These are phyloP conservation scores for Tetramorium parvispinum DNA, from an alignment of 1,140 invertebrate species.

Conservation along the genomic window DNA sequence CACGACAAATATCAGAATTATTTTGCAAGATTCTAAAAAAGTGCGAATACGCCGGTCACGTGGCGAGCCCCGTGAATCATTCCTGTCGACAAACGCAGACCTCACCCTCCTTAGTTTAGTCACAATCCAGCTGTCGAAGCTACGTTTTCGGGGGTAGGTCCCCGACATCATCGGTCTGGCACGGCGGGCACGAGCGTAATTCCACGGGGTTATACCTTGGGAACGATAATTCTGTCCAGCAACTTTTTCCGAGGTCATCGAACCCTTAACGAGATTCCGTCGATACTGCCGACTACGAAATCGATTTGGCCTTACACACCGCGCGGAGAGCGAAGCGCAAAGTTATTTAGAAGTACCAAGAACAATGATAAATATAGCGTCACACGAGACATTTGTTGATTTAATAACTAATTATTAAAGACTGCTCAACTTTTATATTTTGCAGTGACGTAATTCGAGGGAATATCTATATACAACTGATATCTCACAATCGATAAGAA, in stretches of 20 bases:
- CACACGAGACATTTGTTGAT: conserved; percentile 29
- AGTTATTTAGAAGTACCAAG: conserved; percentile 46
- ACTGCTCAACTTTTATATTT: conserved; percentile 2
- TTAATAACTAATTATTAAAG: background rate
- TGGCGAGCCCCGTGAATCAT: conserved; percentile 63
- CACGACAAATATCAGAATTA: background rate
- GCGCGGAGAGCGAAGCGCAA: background rate
- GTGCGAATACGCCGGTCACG: conserved; percentile 13
- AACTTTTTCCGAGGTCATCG: conserved; percentile 63
- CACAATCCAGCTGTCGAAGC: conserved; percentile 74
- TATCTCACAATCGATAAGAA: background rate
- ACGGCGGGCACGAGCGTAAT: conserved; percentile 54
- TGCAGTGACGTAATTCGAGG: background rate
- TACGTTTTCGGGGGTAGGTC: conserved; percentile 67
- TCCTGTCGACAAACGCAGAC: conserved; percentile 49
- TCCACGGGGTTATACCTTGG: conserved; percentile 40
- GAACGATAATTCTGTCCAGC: conserved; percentile 60
- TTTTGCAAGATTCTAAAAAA: conserved; percentile 29
- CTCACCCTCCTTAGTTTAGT: conserved; percentile 64
- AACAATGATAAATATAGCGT: conserved; percentile 9
- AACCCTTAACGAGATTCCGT: conserved; percentile 62
- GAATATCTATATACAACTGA: background rate
- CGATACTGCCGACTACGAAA: conserved; percentile 39
- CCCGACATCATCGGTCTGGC: conserved; percentile 66
- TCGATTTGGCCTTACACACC: conserved; percentile 39